Evolutionary conservation across 2,888 invertebrate genomes (phyloP).

Genomic region (Drosophila lacicola): DNA sequence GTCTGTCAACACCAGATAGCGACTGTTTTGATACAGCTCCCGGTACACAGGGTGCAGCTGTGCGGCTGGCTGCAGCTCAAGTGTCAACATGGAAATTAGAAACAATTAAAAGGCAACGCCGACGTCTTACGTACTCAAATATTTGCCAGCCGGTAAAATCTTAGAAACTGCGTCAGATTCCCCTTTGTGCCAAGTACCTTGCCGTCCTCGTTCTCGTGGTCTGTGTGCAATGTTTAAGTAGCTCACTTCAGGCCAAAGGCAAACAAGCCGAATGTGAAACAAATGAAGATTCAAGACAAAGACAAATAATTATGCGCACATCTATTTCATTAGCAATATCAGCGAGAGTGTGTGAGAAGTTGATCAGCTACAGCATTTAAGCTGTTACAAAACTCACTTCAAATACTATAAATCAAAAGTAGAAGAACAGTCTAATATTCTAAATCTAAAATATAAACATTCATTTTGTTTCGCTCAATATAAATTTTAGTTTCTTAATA

Average conservation of each 20-base stretch:
- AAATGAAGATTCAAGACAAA: constrained; percentile 24
- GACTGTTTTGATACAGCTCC: constrained; percentile 27
- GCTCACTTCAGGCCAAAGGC: constrained; percentile 8
- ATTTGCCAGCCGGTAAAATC: constrained; percentile 63
- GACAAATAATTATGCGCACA: constrained; percentile 4
- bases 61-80: constrained; percentile 6
- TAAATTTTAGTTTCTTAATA: too few relatives aligned
- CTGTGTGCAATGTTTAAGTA: constrained; percentile 27
- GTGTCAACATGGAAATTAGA: constrained; percentile 73
- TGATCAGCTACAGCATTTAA: neutral
- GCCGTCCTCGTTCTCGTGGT: neutral
- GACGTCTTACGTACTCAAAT: constrained; percentile 57
- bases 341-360: neutral
- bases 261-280: constrained; percentile 19
- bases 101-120: constrained; percentile 70
- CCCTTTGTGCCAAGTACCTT: constrained; percentile 2
- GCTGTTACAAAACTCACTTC: neutral
- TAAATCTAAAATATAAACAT: too few relatives aligned
- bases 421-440: too few relatives aligned
- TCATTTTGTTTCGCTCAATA: too few relatives aligned
- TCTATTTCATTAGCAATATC: neutral
- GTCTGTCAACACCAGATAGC: constrained; percentile 70
- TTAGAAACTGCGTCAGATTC: constrained; percentile 39
- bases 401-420: neutral
- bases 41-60: neutral